Evolutionary conservation across 2,113 vertebrate genomes (phyloP), one percentile per base, ranked within the genome.

Genomic region (Ptyas mucosa): DNA sequence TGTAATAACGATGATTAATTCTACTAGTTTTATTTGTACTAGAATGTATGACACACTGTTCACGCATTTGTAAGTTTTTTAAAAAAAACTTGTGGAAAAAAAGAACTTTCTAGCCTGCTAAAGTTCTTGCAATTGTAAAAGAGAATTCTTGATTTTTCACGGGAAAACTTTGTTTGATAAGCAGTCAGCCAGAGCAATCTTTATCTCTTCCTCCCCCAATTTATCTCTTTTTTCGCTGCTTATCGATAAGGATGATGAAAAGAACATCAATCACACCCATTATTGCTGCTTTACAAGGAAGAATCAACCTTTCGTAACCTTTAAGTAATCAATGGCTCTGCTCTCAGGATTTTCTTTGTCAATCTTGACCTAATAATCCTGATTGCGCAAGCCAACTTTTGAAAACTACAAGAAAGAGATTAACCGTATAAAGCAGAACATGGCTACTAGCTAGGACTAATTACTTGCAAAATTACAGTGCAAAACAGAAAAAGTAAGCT

Each of bases 301-400:
- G 94, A 96, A 88, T 49, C 69, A 8, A 58, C 49, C 85, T 29
- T 55, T 86, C 69, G 86, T 18, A 94, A 94, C 87, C 88, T 93
- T 93, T 87, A 69, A 89, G 89, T 93, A 94, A 96, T 96, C 97
- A 92, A 96, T 96, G 89, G 3, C 90, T 85, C 2, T 64, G 75
- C 89, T 88, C 69, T 94, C 90, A 94, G 93, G 92, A 95, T 95
- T 15, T 12, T 26, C 85, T 86, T 57, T 43, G 34, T 93, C 93
- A 95, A 95, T 96, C 93, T 89, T 94, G 94, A 94, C 94, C 93
- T 96, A 95, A 95, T 94, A 87, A 92, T 89, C 54, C 20, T 11
- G 91, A 94, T 94, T 64, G 92, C 90, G 64, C 0, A 8, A 86
- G 46, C 55, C 93, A 90, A 52, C 94, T 95, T 94, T 54, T 93